phyloP scores from a whole-genome alignment of 1,140 invertebrate genomes.

The Drosophila fuyamai region DNA sequence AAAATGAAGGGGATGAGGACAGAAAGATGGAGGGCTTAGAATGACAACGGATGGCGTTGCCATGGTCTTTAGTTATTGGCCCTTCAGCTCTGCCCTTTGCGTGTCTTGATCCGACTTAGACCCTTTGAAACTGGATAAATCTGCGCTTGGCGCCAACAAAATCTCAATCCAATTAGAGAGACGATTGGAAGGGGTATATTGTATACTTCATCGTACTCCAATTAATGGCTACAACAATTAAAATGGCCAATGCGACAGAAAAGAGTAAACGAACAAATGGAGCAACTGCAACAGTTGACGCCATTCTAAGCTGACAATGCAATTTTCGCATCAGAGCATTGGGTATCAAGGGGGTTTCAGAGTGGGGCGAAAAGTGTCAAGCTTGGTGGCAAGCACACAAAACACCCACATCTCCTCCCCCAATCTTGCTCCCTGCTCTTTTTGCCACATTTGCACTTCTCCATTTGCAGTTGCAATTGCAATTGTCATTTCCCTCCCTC shows the following conservation, averaged over 20 bases:
- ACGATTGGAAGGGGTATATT: neutral
- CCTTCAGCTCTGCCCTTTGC: constrained; percentile 24
- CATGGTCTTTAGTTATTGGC: constrained; percentile 37
- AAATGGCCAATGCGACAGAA: constrained; percentile 26
- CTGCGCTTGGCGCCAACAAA: constrained; percentile 12
- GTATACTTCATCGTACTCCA: constrained; percentile 24
- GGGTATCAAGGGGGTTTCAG: constrained; percentile 2
- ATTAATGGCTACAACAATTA: constrained; percentile 43
- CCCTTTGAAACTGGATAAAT: constrained; percentile 44
- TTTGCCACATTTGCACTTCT: constrained; percentile 43
- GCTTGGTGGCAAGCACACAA: constrained; percentile 10
- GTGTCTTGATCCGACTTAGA: constrained; percentile 35
- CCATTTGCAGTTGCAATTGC: constrained; percentile 35
- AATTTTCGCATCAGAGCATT: constrained; percentile 59
- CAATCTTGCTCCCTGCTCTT: constrained; percentile 1
- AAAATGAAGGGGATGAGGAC: neutral
- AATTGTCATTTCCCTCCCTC: neutral
- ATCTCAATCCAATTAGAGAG: constrained; percentile 48
- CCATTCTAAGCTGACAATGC: constrained; percentile 59
- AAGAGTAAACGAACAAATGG: constrained; percentile 30
- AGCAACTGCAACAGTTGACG: constrained; percentile 50
- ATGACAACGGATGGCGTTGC: constrained; percentile 40
- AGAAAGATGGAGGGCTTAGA: constrained; percentile 21
- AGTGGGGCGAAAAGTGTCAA: neutral
- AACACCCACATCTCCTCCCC: constrained; percentile 11